Conservation (phyloP, 2,888 invertebrate genomes). For the Gari tellinella region DNA sequence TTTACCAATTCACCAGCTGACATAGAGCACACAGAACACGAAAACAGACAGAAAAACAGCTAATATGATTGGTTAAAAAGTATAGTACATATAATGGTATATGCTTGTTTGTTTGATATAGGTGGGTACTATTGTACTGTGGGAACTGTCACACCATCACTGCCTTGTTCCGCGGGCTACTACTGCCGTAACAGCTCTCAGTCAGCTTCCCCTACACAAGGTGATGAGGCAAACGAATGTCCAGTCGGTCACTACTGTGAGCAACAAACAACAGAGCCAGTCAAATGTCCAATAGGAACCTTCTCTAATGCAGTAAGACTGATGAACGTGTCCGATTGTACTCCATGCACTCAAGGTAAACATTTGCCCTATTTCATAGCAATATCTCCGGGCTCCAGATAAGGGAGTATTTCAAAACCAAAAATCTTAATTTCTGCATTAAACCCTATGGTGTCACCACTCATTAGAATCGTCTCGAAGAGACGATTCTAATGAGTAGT, state of each 20-base stretch:
- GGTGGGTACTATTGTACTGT: constrained; percentile 79
- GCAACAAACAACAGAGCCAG: constrained; percentile 75
- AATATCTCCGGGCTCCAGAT: no score
- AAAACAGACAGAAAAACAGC: no score
- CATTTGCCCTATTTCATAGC: no score
- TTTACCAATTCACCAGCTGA: no score
- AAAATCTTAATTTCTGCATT: no score
- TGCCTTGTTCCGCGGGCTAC: constrained; percentile 76
- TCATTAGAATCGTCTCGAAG: no score
- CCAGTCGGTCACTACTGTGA: constrained; percentile 82
- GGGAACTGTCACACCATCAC: constrained; percentile 75
- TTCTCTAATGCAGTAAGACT: constrained; percentile 78
- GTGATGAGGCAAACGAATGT: constrained; percentile 76
- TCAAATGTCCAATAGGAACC: constrained; percentile 76
- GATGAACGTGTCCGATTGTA: constrained; percentile 77
- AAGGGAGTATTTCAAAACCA: no score
- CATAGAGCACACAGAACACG: no score
- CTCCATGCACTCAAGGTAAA: constrained; percentile 75
- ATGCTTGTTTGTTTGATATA: constrained; percentile 44
- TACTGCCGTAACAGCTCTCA: constrained; percentile 76
- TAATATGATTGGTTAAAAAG: no score
- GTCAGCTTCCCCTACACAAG: constrained; percentile 77
- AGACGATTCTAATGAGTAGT: no score
- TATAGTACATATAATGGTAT: no score
- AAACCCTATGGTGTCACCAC: no score